These are phyloP conservation scores for Gallinago undulata DNA, from an alignment of 2,113 vertebrate genomes.

Conservation along the genomic window DNA sequence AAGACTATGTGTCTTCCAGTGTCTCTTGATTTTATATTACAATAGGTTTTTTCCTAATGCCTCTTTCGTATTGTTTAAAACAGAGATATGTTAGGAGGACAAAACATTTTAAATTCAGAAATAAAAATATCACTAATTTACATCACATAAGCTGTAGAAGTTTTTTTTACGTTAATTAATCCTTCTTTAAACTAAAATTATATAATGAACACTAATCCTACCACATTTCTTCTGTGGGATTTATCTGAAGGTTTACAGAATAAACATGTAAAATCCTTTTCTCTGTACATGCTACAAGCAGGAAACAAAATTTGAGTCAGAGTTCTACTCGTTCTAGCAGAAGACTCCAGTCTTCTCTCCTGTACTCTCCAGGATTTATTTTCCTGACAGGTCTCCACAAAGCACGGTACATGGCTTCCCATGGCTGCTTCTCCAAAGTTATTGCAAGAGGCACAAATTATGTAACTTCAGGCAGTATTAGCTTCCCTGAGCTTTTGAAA, in stretches of 20 bases:
- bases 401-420: background rate
- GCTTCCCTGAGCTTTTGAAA: background rate
- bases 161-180: background rate
- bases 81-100: background rate
- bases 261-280: background rate
- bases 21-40: background rate
- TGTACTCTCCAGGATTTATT: background rate
- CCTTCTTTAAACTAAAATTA: background rate
- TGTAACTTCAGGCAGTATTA: background rate
- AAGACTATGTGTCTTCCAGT: background rate
- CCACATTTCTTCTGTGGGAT: background rate
- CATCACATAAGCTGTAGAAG: background rate
- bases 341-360: background rate
- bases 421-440: background rate
- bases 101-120: background rate
- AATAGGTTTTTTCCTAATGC: background rate
- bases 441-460: background rate
- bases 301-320: background rate
- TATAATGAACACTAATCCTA: background rate
- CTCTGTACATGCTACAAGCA: background rate
- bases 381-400: background rate
- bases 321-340: background rate
- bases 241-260: background rate
- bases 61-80: background rate
- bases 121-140: background rate